Evolutionary conservation across 53 echinoderm and acorn worm species (phyloP).

Genomic region (Echinarachnius parma): DNA sequence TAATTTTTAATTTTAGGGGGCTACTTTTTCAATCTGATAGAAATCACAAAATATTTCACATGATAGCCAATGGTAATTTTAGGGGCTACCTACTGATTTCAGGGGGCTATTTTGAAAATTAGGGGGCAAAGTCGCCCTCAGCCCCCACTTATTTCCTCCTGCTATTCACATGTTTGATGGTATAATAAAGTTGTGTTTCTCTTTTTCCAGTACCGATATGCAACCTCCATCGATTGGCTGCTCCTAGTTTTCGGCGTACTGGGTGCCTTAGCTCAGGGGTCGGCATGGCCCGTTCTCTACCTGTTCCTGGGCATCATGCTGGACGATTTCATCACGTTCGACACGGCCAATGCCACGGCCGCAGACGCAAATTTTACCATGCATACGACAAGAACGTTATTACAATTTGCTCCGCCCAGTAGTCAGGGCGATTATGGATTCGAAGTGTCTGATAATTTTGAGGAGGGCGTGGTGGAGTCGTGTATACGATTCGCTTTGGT

Average conservation of each 20-base stretch:
- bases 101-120: no score
- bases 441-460: slow-evolving; percentile 37
- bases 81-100: no score
- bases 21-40: no score
- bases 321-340: slow-evolving; percentile 46
- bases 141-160: no score
- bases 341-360: slow-evolving; percentile 31
- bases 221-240: slow-evolving; percentile 43
- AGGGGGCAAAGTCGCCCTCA: no score
- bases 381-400: slow-evolving; percentile 45
- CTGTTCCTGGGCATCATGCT: slow-evolving; percentile 62
- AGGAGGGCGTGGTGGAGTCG: slow-evolving; percentile 40
- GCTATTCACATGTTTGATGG: no score
- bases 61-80: no score
- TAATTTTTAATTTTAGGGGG: no score
- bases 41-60: no score
- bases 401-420: slow-evolving; percentile 1
- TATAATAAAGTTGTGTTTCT: no score
- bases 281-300: slow-evolving; percentile 62
- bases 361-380: slow-evolving; percentile 12
- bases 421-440: not conserved
- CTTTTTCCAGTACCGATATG: slow-evolving; percentile 56
- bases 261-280: slow-evolving; percentile 48
- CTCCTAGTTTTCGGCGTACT: slow-evolving; percentile 47
- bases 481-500: slow-evolving; percentile 50